phyloP scores from a whole-genome alignment of 2,113 vertebrate species.

The Nicator chloris region DNA sequence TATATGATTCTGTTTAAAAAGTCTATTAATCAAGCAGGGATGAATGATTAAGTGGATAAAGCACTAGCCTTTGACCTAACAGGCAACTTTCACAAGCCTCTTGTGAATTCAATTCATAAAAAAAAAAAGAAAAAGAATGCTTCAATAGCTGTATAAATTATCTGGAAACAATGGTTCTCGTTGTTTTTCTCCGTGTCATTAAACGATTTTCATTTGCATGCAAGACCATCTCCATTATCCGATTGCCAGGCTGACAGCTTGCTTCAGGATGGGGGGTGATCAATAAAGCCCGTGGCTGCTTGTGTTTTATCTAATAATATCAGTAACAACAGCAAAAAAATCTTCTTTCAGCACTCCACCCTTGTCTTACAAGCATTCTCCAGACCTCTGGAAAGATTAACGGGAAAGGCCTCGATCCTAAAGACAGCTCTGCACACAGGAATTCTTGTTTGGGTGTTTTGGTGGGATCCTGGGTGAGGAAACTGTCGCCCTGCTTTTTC shows the following conservation, averaged over 20 bases:
- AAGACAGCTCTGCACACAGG: neutral
- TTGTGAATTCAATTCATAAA: conserved; percentile 8
- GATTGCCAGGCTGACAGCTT: neutral
- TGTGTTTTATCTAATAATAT: neutral
- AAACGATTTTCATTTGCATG: conserved; percentile 6
- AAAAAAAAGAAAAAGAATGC: neutral
- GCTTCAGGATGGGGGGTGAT: neutral
- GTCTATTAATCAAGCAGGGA: conserved; percentile 70
- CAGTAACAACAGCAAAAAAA: neutral
- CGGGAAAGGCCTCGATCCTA: neutral
- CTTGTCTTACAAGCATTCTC: neutral
- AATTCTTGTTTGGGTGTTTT: neutral
- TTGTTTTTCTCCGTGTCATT: conserved; percentile 1
- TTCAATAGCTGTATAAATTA: neutral
- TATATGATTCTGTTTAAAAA: conserved; percentile 70
- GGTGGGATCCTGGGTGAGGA: neutral
- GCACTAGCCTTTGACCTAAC: conserved; percentile 58
- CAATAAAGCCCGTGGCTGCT: neutral
- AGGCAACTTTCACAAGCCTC: conserved; percentile 40
- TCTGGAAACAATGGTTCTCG: conserved; percentile 4
- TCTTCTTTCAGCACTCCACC: neutral
- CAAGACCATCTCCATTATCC: neutral
- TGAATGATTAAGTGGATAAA: conserved; percentile 69
- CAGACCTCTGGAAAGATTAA: neutral
- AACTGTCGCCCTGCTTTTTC: too few relatives aligned